Evolutionary conservation across 2,113 vertebrate genomes (phyloP).

Genomic region (Noturus placidus): DNA sequence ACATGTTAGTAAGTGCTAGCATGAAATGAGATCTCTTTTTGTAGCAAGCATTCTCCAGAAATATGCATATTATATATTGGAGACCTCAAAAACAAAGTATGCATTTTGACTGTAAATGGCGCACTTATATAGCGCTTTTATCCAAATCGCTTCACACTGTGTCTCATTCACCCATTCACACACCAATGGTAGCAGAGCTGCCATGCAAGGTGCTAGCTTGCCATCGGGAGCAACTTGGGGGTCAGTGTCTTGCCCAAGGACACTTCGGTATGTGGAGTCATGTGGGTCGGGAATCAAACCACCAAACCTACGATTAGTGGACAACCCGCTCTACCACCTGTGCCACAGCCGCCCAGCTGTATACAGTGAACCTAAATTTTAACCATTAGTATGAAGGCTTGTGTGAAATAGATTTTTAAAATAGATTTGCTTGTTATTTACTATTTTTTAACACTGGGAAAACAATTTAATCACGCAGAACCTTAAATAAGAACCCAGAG

Average conservation of each 20-base stretch:
- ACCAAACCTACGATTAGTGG: no score
- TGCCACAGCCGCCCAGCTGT: no score
- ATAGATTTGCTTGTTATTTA: not conserved
- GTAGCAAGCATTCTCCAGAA: constrained; percentile 1
- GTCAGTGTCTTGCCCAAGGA: no score
- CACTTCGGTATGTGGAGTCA: no score
- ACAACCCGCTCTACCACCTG: no score
- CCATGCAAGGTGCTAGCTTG: no score
- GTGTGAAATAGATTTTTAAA: not conserved
- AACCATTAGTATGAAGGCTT: not conserved
- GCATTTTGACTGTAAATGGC: not conserved
- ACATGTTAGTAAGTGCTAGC: constrained; percentile 1
- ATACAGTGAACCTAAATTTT: not conserved
- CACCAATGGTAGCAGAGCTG: no score
- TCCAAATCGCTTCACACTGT: no score
- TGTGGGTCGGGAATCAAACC: no score
- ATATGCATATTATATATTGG: not conserved
- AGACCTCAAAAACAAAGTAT: not conserved
- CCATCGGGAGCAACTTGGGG: no score
- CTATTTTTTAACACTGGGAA: not conserved
- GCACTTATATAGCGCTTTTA: no score
- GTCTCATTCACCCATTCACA: no score
- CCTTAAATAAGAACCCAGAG: not conserved
- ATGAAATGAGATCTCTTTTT: not conserved
- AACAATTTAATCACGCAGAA: not conserved